Evolutionary conservation across 1,140 invertebrate species (phyloP).

Genomic region (Aphelenchoides besseyi): DNA sequence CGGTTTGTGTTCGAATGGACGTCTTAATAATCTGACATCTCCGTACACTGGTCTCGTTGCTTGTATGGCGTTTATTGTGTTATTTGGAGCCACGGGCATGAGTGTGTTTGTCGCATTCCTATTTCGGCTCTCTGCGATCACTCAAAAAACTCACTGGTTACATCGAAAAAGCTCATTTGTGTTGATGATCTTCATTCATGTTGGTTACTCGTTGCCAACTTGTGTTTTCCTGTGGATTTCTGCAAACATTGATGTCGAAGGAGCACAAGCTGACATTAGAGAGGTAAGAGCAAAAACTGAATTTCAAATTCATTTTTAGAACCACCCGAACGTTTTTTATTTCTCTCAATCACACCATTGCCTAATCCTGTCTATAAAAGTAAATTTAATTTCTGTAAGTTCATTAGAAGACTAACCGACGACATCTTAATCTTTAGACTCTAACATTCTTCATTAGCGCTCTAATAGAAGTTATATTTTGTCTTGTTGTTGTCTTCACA

Average conservation of each 20-base stretch:
- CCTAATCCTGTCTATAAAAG: background rate
- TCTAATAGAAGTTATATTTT: background rate
- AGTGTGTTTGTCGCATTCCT: background rate
- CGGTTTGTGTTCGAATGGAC: background rate
- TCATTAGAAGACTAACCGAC: background rate
- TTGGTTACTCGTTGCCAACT: conserved; percentile 1
- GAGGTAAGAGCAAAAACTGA: too few species aligned
- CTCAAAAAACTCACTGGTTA: background rate
- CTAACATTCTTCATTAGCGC: background rate
- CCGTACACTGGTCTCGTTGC: background rate
- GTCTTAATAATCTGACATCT: background rate
- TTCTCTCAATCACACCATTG: background rate
- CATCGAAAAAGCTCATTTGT: background rate
- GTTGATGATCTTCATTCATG: background rate
- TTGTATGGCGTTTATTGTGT: background rate
- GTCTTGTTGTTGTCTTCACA: background rate
- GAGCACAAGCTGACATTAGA: too few species aligned
- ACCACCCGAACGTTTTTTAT: background rate
- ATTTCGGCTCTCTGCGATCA: background rate
- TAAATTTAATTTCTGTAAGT: background rate
- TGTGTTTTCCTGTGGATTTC: background rate
- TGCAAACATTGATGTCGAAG: background rate
- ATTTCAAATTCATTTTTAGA: conserved; percentile 3
- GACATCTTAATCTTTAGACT: background rate
- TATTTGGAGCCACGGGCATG: background rate